Base-by-base conservation (phyloP, 2,888 invertebrate species). In the Amblyjoppa proteus region DNA sequence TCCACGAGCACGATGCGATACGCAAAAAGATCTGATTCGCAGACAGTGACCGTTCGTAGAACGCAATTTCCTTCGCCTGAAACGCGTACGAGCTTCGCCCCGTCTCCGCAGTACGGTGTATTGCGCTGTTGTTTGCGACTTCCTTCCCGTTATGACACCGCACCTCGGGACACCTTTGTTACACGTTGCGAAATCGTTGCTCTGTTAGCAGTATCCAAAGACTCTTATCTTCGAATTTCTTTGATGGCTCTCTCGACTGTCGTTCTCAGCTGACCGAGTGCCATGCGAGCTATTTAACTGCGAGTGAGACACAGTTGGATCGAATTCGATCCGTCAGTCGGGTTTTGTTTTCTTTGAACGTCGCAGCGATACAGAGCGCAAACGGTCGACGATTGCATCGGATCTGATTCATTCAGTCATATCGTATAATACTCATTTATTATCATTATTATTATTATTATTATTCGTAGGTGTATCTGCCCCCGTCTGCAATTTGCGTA, bases 91-190 rank as follows among this genome's bases (percentile, higher is more conserved):
- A 66, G 64, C n/a, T 76, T 68, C 53, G 58, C 58, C 45, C 31
- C 38, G 69, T 53, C 69, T 13, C 11, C 38, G 56, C 34, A 4
- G 38, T 20, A 45, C 56, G 28, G 28, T 38, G 28, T 61, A 41
- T 69, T 61, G 69, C 69, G 69, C 78, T 69, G 69, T 78, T 69
- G 64, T 16, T 78, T 69, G 64, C 11, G 58, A 31, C 69, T 78
- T 69, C 56, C 41, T 69, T 78, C 58, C 58, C 69, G 78, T 70
- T 78, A 53, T 70, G 58, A 49, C 78, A 58, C 56, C 56, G 41
- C 66, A 13, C 9, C 41, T 25, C 9, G 6, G 25, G 4, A 51
- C n/a, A 28, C 45, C 45, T 70, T 31, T 28, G 58, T 78, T 70
- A 58, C 41, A 69, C 16, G 56, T 78, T 61, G 70, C 41, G 45